phyloP scores from a whole-genome alignment of 1,140 invertebrate genomes.

The Uloborus diversus region DNA sequence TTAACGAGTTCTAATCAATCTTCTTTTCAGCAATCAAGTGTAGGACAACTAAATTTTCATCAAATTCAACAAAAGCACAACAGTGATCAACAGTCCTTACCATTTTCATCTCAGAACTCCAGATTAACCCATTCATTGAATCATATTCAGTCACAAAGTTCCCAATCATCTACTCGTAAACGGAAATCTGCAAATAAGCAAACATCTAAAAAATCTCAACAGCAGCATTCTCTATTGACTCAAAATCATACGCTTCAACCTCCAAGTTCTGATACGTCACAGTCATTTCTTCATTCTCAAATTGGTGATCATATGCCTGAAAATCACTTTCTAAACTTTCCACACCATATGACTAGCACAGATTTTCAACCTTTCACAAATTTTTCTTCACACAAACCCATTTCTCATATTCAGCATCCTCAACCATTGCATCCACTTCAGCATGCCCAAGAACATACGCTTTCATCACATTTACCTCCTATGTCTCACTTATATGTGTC shows the following conservation, averaged over 20 bases:
- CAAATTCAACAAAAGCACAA: slow-evolving; percentile 18
- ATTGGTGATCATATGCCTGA: slow-evolving; percentile 36
- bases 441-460: slow-evolving; percentile 41
- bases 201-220: slow-evolving; percentile 34
- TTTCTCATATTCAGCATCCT: slow-evolving; percentile 50
- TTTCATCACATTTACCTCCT: slow-evolving; percentile 37
- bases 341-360: slow-evolving; percentile 23
- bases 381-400: slow-evolving; percentile 34
- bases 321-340: slow-evolving; percentile 41
- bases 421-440: slow-evolving; percentile 48
- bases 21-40: slow-evolving; percentile 1
- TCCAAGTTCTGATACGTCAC: neutral
- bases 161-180: slow-evolving; percentile 17
- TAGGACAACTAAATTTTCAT: slow-evolving; percentile 3
- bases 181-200: slow-evolving; percentile 34
- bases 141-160: slow-evolving; percentile 16
- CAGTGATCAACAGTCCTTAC: slow-evolving; percentile 4
- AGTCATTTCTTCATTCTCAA: slow-evolving; percentile 32
- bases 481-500: slow-evolving; percentile 46
- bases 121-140: no score
- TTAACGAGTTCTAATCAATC: slow-evolving; percentile 20
- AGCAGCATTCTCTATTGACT: slow-evolving; percentile 7
- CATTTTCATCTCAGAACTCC: slow-evolving; percentile 1
- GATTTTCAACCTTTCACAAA: slow-evolving; percentile 38
- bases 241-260: slow-evolving; percentile 16